Evolutionary conservation across 2,113 vertebrate species (phyloP), one percentile per base, ranked within the genome.

Genomic region (Tupaia tana): DNA sequence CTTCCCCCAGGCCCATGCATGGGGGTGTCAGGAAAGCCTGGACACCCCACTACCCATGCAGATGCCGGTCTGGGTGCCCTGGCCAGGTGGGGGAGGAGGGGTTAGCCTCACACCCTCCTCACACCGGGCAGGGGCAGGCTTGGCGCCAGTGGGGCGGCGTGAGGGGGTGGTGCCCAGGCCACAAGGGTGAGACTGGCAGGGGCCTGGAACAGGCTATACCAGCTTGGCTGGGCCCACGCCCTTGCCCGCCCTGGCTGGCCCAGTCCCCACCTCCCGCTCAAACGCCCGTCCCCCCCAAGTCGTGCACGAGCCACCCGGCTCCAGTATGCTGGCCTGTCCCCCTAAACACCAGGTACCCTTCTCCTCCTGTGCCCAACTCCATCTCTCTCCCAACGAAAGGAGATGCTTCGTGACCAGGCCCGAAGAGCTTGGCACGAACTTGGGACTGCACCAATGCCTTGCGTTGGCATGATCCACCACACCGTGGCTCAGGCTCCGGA

Each of bases 141-240:
- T 96, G 97, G 97, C 96, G 97, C 97, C 97, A 97, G 93, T 84
- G 75, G 94, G 97, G 93, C 95, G 86, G 94, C 90, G 3, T 97
- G 97, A 97, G 97, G 97, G 95, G 97, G 97, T 85, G 97, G 96
- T 78, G 95, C 96, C 95, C 93, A 96, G 97, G 97, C 97, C 96
- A 96, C 96, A 97, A 95, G 86, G 95, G 96, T 97, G 96, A 97
- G 95, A 94, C 93, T 97, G 96, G 96, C 94, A 96, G 96, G 94
- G 92, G 89, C 94, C 96, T 94, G 93, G 96, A 98, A 97, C 97
- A 89, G 69, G 97, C 97, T 94, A 79, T 91, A 98, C 97, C 97
- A 97, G 97, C 97, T 96, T 14, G 20, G 84, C 91, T 58, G 78
- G 82, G 89, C 85, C 87, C 67, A 94, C 90, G 20, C 96, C 97